Evolutionary conservation across 2,888 invertebrate species (phyloP), one percentile per base, ranked within the genome.

Genomic region (Phyllotreta cruciferae): DNA sequence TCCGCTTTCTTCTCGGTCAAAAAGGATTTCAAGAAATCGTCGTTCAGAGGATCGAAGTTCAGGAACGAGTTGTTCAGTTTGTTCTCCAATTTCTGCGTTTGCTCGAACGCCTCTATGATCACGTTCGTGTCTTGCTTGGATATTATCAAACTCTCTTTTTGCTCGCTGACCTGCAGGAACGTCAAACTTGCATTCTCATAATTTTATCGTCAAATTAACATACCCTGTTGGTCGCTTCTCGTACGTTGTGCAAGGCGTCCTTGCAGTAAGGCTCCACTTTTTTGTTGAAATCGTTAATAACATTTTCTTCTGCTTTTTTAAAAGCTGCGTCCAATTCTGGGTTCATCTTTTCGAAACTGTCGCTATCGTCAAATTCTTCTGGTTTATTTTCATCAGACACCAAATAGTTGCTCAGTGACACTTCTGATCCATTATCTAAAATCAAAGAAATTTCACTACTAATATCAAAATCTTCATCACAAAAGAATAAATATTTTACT

Each of bases 21-120:
- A 61, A 80, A 77, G 53, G 77, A 70, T 38, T 75, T 75, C 1
- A 78, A 74, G 14, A 80, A 68, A 62, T 78, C 76, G 54, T 78
- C 76, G 38, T 75, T 73, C n/a, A 72, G 73, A 10, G 47, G 53
- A 44, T 69, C 66, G 58, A 67, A 63, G n/a, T 57, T 65, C 49
- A 73, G 65, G 44, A 74, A 66, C 2, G 74, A 72, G 8, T 69
- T 67, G 54, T 75, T 75, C 0, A 87, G 81, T 63, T 82, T 80
- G 6, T 83, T 80, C 65, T 85, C 85, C 8, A 85, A 78, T 71
- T 82, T 82, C 70, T 85, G 84, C 0, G 85, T 84, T 44, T 82
- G 82, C 73, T 83, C 80, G 47, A 87, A 73, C 50, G 84, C 83
- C 57, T 84, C 79, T 0, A 84, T 79, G 5, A 87, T 67, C 60